A percentile compares a stretch with the other conserved stretches of the same genome.
Evolutionary conservation across 30 jellyfish, hydroid and myxozoan species (phyloP).

Genomic region (Haliclystus octoradiatus): DNA sequence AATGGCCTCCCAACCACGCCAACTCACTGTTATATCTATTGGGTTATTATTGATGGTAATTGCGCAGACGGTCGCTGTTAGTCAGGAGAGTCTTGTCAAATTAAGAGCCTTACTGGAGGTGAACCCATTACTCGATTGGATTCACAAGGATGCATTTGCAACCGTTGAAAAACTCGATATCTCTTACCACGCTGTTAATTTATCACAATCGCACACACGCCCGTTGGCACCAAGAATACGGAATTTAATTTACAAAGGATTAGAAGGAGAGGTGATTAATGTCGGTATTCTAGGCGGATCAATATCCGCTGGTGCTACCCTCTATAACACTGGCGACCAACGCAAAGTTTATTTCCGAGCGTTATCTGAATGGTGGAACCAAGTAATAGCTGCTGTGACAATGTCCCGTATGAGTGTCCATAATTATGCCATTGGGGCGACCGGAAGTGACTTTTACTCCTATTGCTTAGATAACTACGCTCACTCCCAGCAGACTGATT

Average conservation of each 20-base stretch:
- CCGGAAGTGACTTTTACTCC: slow-evolving; percentile 94
- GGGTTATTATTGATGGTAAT: too few species aligned
- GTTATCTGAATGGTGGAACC: slow-evolving; percentile 78
- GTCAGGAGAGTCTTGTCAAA: slow-evolving; percentile 29
- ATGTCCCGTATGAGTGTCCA: slow-evolving; percentile 42
- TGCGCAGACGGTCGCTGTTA: background rate
- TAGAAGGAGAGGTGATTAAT: slow-evolving; percentile 50
- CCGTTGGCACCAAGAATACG: slow-evolving; percentile 57
- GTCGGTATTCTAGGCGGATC: slow-evolving; percentile 89
- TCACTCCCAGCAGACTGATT: slow-evolving; percentile 57
- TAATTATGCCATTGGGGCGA: slow-evolving; percentile 81
- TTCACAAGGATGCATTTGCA: slow-evolving; percentile 44
- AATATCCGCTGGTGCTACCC: slow-evolving; percentile 92
- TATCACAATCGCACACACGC: slow-evolving; percentile 33
- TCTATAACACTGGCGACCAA: slow-evolving; percentile 43
- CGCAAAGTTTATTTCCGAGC: slow-evolving; percentile 55
- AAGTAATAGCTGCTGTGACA: slow-evolving; percentile 53
- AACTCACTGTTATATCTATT: too few species aligned
- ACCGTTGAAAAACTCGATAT: slow-evolving; percentile 40
- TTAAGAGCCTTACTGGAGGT: slow-evolving; percentile 42
- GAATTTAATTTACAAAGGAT: slow-evolving; percentile 40
- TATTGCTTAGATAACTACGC: slow-evolving; percentile 77
- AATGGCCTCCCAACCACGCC: too few species aligned
- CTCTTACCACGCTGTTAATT: slow-evolving; percentile 45
- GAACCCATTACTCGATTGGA: slow-evolving; percentile 73